phyloP scores from a whole-genome alignment of 1,140 invertebrate genomes.

The Littorina saxatilis region DNA sequence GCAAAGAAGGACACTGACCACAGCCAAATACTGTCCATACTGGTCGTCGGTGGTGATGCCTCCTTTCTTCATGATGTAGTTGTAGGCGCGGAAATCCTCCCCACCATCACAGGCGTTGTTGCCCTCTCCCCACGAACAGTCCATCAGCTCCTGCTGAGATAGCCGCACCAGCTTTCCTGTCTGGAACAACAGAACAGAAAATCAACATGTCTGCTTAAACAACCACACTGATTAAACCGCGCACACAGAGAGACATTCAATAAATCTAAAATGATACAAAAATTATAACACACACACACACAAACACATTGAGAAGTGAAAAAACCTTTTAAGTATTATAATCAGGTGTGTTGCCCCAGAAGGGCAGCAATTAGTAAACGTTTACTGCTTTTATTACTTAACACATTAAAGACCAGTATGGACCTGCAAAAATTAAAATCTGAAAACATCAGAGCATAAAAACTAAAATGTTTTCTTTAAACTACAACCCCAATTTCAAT shows the following conservation, averaged over 20 bases:
- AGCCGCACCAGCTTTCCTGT: constrained; percentile 87
- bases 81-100: constrained; percentile 90
- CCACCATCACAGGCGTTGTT: constrained; percentile 98
- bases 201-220: background rate
- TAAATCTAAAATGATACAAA: background rate
- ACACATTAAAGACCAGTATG: too few species aligned
- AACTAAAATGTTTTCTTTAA: too few species aligned
- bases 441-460: too few species aligned
- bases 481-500: too few species aligned
- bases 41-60: constrained; percentile 92
- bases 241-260: background rate
- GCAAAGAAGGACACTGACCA: constrained; percentile 78
- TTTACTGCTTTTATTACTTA: too few species aligned
- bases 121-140: constrained; percentile 95
- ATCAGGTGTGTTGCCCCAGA: too few species aligned
- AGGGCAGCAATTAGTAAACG: too few species aligned
- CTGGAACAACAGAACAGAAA: constrained; percentile 66
- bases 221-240: background rate
- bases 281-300: background rate
- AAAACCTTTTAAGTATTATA: too few species aligned
- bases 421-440: too few species aligned
- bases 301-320: background rate
- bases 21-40: constrained; percentile 93
- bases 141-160: constrained; percentile 92
- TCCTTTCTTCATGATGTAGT: constrained; percentile 94